These are phyloP conservation scores for Eumeta japonica DNA, from an alignment of 1,140 invertebrate genomes.

Conservation along the genomic window DNA sequence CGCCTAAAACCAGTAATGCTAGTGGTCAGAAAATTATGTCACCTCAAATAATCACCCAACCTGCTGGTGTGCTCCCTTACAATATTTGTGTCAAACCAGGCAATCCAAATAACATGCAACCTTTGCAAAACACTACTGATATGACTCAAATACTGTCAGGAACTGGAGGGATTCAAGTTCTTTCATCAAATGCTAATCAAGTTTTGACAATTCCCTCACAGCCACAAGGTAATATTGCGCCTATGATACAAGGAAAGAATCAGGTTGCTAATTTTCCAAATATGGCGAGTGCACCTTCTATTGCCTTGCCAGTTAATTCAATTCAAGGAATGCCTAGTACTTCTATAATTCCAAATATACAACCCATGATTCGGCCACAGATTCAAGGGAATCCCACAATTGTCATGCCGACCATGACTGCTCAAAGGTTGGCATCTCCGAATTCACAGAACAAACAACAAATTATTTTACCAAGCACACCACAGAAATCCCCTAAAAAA, in stretches of 20 bases:
- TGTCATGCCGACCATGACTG: constrained; percentile 47
- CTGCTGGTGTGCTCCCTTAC: constrained; percentile 39
- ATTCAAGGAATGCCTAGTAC: constrained; percentile 48
- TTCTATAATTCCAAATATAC: constrained; percentile 50
- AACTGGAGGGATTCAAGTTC: constrained; percentile 49
- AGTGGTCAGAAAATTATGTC: constrained; percentile 40
- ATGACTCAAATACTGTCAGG: constrained; percentile 48
- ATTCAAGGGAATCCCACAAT: constrained; percentile 52
- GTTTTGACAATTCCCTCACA: constrained; percentile 50
- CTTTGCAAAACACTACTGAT: constrained; percentile 42
- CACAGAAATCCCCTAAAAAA: constrained; percentile 55
- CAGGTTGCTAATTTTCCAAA: constrained; percentile 52
- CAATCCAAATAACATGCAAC: constrained; percentile 44
- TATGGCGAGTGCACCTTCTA: constrained; percentile 49
- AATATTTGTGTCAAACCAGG: constrained; percentile 55
- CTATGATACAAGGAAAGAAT: constrained; percentile 48
- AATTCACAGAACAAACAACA: constrained; percentile 51
- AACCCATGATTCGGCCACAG: constrained; percentile 49
- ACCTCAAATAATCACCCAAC: constrained; percentile 48
- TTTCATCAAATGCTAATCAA: constrained; percentile 53
- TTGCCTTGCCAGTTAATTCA: constrained; percentile 50
- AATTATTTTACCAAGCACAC: constrained; percentile 39
- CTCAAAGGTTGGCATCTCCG: constrained; percentile 46
- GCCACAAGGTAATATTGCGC: constrained; percentile 34
- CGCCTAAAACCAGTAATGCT: constrained; percentile 46